Conservation (phyloP, 2,113 vertebrate species). For the Phainopepla nitens region DNA sequence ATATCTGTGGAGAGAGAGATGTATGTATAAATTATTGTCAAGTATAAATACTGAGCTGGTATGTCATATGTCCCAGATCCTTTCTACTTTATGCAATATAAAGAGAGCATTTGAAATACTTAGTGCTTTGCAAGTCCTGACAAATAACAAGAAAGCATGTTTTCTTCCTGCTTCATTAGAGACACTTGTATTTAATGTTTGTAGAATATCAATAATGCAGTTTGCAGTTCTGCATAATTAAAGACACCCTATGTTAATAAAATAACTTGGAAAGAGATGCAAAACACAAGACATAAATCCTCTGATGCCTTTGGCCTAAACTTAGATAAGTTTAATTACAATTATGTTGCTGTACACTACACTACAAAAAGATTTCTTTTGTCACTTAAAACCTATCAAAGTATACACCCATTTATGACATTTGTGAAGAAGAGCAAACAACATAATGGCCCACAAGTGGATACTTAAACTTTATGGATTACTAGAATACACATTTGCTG, state of each 20-base stretch:
- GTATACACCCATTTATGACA: conserved; percentile 44
- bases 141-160: conserved; percentile 43
- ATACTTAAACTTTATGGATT: conserved; percentile 36
- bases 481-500: conserved; percentile 42
- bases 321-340: conserved; percentile 72
- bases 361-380: conserved; percentile 55
- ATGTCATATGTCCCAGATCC: not conserved
- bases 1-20: not conserved
- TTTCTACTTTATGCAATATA: not conserved
- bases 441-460: conserved; percentile 57
- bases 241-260: conserved; percentile 74
- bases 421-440: conserved; percentile 63
- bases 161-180: conserved; percentile 72
- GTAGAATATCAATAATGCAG: conserved; percentile 76
- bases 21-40: not conserved
- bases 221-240: conserved; percentile 76
- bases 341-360: not conserved
- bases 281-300: conserved; percentile 60
- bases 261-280: conserved; percentile 64
- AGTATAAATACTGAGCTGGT: not conserved
- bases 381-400: conserved; percentile 64
- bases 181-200: conserved; percentile 69
- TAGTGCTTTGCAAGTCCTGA: conserved; percentile 43
- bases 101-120: not conserved
- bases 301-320: conserved; percentile 65